Percentiles rank a stretch among this genome's conserved stretches.
These are phyloP conservation scores for Hycleus phaleratus DNA, from an alignment of 1,140 invertebrate species.

Conservation along the genomic window DNA sequence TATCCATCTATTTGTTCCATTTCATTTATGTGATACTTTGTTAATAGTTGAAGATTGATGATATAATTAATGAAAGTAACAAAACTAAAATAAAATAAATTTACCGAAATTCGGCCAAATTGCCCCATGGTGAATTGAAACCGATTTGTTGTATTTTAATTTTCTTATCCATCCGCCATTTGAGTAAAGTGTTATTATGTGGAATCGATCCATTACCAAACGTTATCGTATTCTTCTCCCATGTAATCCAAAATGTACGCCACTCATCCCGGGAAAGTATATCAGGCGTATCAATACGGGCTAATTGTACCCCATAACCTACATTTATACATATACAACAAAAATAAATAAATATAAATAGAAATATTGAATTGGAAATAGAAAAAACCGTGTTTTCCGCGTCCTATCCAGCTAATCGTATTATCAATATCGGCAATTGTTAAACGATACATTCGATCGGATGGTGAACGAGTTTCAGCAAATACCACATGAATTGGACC, in stretches of 20 bases:
- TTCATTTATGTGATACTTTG: too few species aligned
- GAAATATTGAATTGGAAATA: too few species aligned
- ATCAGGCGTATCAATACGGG: slow-evolving; percentile 46
- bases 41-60: too few species aligned
- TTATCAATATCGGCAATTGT: slow-evolving; percentile 50
- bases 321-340: slow-evolving; percentile 12
- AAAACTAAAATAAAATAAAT: not conserved
- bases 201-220: slow-evolving; percentile 48
- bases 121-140: slow-evolving; percentile 53
- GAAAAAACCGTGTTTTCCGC: slow-evolving; percentile 52
- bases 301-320: slow-evolving; percentile 53
- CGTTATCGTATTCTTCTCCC: slow-evolving; percentile 49
- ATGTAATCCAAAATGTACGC: slow-evolving; percentile 54
- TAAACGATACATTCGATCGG: slow-evolving; percentile 52
- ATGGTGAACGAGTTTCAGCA: slow-evolving; percentile 43
- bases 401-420: slow-evolving; percentile 49
- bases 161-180: slow-evolving; percentile 49
- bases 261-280: slow-evolving; percentile 43
- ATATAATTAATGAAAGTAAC: too few species aligned
- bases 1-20: too few species aligned
- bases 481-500: slow-evolving; percentile 52
- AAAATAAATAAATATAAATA: slow-evolving; percentile 2
- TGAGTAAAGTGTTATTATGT: slow-evolving; percentile 44
- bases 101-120: slow-evolving; percentile 55
- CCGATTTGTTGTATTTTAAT: slow-evolving; percentile 52